Evolutionary conservation across 2,888 invertebrate species (phyloP), one percentile per base, ranked within the genome.

Genomic region (Cerceris rybyensis): DNA sequence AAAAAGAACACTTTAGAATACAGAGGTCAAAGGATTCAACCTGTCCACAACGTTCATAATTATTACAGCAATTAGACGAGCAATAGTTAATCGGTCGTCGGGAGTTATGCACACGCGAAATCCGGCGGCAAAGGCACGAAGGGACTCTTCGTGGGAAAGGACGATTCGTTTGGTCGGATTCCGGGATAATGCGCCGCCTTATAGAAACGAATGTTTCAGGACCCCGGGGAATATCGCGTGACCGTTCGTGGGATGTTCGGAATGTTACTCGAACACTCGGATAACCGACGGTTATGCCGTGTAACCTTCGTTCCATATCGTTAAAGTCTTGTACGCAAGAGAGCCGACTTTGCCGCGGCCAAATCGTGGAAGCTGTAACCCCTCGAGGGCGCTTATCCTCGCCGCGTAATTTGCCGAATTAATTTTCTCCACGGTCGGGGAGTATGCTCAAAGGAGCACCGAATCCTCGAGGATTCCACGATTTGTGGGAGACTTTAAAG

Each of bases 11-110:
- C 28, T 28, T 28, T 28, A 46, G 11, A 8, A 46, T 1, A 46
- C 11, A 5, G 2, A 11, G 11, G 11, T 11, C 46, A 46, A 11
- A 50, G 50, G n/a, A n/a, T 50, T 50, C 11, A 17, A 16, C 55
- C 17, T 57, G 9, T 17, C 17, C 50, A n/a, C n/a, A 71, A 76
- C 78, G 79, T 69, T 81, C 77, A 83, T 88, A 87, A 89, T 89
- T 88, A 88, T 86, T 79, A 81, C 65, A 52, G 86, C 86, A 87
- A 90, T 90, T 88, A 89, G 83, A 82, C 64, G 73, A 66, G 80
- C 74, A 78, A 83, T 88, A 86, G 89, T 90, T 90, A 90, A 90
- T 89, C 87, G 90, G 83, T 77, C 79, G 72, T 69, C 76, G 73
- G 83, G 86, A 86, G 81, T 85, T 83, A 86, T 81, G 83, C 82